Conservation (phyloP, 2,888 invertebrate genomes). For the Apodemia zela region DNA sequence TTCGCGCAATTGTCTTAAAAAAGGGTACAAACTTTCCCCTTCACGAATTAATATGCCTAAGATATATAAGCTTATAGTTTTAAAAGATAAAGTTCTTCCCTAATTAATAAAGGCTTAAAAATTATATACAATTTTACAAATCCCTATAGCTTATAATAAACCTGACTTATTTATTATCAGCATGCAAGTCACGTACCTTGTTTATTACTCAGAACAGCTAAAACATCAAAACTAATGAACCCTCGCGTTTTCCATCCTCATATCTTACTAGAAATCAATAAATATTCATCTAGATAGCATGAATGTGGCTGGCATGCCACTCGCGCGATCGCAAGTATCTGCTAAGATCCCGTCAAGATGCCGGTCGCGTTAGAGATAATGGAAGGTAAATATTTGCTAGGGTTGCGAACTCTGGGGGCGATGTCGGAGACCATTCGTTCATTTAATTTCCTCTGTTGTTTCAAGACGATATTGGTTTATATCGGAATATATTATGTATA, state of each 20-base stretch:
- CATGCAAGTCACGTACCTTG: constrained; percentile 6
- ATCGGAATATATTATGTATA: not conserved
- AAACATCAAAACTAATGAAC: constrained; percentile 18
- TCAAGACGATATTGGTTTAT: constrained; percentile 3
- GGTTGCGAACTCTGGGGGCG: constrained; percentile 36
- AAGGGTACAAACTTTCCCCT: too few relatives aligned
- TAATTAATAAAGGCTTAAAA: not conserved
- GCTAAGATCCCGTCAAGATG: constrained; percentile 29
- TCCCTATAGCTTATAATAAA: not conserved
- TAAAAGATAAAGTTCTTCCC: too few relatives aligned
- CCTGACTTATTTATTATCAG: not conserved
- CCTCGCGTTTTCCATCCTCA: constrained; percentile 1
- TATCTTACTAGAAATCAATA: constrained; percentile 26
- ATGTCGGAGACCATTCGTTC: constrained; percentile 26
- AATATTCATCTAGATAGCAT: constrained; percentile 33
- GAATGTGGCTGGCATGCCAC: constrained; percentile 25
- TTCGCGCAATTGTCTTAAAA: too few relatives aligned
- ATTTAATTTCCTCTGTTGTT: constrained; percentile 65
- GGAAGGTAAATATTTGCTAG: constrained; percentile 58
- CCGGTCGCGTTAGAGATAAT: constrained; percentile 50
- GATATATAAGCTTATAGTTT: too few relatives aligned
- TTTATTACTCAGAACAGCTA: not conserved
- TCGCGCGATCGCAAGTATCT: constrained; percentile 26
- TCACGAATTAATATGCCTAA: too few relatives aligned
- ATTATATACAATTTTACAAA: not conserved